These are phyloP conservation scores for Hoplostethus mediterraneus DNA, from an alignment of 2,797 vertebrate species.

Conservation along the genomic window DNA sequence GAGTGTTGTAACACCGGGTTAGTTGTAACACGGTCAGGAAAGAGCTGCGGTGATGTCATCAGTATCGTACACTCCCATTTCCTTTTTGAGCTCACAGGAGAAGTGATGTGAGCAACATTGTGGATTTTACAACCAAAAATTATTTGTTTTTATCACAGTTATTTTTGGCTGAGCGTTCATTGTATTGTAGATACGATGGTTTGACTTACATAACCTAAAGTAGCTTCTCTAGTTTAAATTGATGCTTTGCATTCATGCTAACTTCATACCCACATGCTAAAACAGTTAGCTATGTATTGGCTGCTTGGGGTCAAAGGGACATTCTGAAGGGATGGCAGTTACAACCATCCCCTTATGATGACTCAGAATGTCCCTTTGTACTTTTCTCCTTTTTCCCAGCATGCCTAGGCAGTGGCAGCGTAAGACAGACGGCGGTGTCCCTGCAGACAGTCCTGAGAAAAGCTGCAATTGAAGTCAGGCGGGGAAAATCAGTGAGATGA, in stretches of 20 bases:
- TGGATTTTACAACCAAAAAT: slow-evolving; percentile 5
- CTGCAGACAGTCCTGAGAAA: slow-evolving; percentile 5
- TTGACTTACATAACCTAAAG: background rate
- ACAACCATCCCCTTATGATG: slow-evolving; percentile 26
- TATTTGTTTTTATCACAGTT: background rate
- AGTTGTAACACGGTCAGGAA: background rate
- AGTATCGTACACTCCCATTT: slow-evolving; percentile 11
- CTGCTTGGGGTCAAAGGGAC: background rate
- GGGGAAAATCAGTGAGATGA: background rate
- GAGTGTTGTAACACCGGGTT: no score
- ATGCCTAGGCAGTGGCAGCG: slow-evolving; percentile 5
- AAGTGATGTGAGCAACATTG: slow-evolving; percentile 1
- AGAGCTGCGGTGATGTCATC: background rate
- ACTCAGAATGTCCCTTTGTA: background rate
- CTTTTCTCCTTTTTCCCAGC: background rate
- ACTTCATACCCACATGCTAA: slow-evolving; percentile 19
- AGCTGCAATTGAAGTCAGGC: slow-evolving; percentile 9
- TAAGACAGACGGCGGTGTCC: background rate
- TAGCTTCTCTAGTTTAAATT: slow-evolving; percentile 23
- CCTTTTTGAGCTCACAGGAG: slow-evolving; percentile 12
- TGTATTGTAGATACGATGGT: slow-evolving; percentile 19
- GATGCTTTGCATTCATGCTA: background rate
- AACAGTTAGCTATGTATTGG: background rate
- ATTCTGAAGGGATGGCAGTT: slow-evolving; percentile 20
- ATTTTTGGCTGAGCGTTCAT: slow-evolving; percentile 7